Base-by-base conservation (phyloP, 2,113 vertebrate species). In the Perccottus glenii region DNA sequence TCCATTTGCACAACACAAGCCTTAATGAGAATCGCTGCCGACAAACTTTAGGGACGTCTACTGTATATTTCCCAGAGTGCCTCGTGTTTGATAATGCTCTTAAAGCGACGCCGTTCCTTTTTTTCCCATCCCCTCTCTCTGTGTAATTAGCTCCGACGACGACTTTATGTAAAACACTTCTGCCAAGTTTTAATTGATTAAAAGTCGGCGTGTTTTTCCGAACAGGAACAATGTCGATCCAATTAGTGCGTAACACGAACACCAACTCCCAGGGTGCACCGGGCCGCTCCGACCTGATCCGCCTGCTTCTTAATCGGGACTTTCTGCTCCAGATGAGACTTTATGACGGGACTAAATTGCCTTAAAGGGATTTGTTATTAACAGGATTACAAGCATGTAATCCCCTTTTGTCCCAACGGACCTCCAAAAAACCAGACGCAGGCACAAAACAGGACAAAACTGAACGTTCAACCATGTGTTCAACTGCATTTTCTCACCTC, bases 381-480 rank as follows among this genome's bases (percentile, higher is more conserved):
- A 95, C 93, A 86, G 93, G 95, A 96, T 98, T 95, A 96, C 94
- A 95, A 90, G 92, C 92, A 92, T 96, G 94, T 96, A 96, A 97
- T 98, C 95, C 93, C 83, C 89, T 75, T 14, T 72, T 90, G 84
- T 96, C 95, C 95, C 95, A 88, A 86, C 87, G 93, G 96, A 94
- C 90, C 65, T 70, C 90, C 83, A 89, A 83, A 90, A 82, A 92
- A 90, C 90, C 77, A 83, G 92, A 92, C 93, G 64, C 77, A 60
- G 67, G 75, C 70, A 42, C 59, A 52, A 49, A 71, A 62, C 69
- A 44, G 45, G 58, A 69, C 71, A 42, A 69, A 14, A 10, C 27
- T 73, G 59, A 83, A 73, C 14, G 53, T 69, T 48, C 0, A 27
- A 11, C 51, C 27, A 8, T 6, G 51, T 32, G 1, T 53, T 33